Conservation (phyloP, 2,113 vertebrate genomes). For the Cervus canadensis region DNA sequence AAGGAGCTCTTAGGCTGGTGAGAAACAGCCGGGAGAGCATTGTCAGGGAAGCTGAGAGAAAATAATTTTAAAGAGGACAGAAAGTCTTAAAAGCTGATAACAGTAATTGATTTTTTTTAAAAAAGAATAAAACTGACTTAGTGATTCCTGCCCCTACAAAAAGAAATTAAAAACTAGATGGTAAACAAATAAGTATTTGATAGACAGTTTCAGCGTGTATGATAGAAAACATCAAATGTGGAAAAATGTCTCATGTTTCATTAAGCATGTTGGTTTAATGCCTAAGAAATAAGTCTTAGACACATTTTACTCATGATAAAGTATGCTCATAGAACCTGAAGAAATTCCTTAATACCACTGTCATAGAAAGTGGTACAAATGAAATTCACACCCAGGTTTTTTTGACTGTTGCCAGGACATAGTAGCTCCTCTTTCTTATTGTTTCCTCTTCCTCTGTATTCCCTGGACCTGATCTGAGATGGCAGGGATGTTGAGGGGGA, state of each 20-base stretch:
- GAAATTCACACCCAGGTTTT: not conserved
- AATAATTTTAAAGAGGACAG: not conserved
- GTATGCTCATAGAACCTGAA: not conserved
- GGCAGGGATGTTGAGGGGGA: not conserved
- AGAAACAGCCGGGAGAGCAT: not conserved
- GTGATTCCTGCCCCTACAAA: not conserved
- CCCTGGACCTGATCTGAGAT: not conserved
- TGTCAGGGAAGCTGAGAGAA: not conserved
- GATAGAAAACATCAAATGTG: not conserved
- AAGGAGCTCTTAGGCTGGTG: not conserved
- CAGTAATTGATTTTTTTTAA: not conserved
- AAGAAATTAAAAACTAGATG: not conserved
- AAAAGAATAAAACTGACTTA: not conserved
- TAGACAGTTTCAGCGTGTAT: not conserved
- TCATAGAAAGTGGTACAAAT: not conserved
- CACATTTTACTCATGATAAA: constrained; percentile 11
- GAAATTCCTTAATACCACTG: not conserved
- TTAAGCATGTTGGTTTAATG: not conserved
- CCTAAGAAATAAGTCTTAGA: not conserved
- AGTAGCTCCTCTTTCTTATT: not conserved
- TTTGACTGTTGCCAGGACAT: not conserved
- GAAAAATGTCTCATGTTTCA: not conserved
- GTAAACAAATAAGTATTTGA: not conserved
- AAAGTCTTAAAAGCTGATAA: not conserved
- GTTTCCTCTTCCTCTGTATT: not conserved